phyloP scores from a whole-genome alignment of 1,140 invertebrate species.

The Lethocerus indicus region DNA sequence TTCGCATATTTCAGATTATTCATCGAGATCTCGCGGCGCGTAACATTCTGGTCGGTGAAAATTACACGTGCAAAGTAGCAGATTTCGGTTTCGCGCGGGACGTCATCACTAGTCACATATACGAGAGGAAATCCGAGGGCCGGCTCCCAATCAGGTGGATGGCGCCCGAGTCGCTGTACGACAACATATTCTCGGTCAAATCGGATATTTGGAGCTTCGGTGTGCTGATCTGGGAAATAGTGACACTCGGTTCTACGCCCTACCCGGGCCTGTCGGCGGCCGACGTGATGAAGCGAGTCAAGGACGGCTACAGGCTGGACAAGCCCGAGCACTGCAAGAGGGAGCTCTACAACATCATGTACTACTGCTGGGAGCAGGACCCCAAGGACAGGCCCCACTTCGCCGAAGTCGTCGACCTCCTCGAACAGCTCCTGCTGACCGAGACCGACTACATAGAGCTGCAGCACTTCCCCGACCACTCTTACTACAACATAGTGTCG shows the following conservation, averaged over 20 bases:
- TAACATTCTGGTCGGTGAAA: constrained; percentile 75
- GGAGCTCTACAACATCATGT: constrained; percentile 86
- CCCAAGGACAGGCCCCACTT: constrained; percentile 60
- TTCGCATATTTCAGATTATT: constrained; percentile 58
- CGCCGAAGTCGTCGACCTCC: constrained; percentile 52
- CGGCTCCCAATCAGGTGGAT: constrained; percentile 64
- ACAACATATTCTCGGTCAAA: constrained; percentile 80
- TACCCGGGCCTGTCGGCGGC: constrained; percentile 72
- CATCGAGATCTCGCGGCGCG: constrained; percentile 82
- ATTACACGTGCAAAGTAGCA: constrained; percentile 79
- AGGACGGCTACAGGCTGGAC: constrained; percentile 38
- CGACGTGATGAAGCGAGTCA: constrained; percentile 44
- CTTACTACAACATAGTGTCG: constrained; percentile 77
- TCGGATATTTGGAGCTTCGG: constrained; percentile 91
- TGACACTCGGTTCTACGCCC: constrained; percentile 75
- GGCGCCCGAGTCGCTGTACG: constrained; percentile 82
- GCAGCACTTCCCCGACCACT: constrained; percentile 82
- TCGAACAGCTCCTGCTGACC: constrained; percentile 65
- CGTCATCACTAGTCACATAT: constrained; percentile 63
- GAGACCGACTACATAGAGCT: constrained; percentile 88
- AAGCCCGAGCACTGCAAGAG: constrained; percentile 77
- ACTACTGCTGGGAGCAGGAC: constrained; percentile 80
- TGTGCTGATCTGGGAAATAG: constrained; percentile 82
- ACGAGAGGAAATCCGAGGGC: constrained; percentile 82
- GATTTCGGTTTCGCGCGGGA: constrained; percentile 89